Base-by-base conservation (phyloP, 2,888 invertebrate species). In the Drosophila sordidapex region DNA sequence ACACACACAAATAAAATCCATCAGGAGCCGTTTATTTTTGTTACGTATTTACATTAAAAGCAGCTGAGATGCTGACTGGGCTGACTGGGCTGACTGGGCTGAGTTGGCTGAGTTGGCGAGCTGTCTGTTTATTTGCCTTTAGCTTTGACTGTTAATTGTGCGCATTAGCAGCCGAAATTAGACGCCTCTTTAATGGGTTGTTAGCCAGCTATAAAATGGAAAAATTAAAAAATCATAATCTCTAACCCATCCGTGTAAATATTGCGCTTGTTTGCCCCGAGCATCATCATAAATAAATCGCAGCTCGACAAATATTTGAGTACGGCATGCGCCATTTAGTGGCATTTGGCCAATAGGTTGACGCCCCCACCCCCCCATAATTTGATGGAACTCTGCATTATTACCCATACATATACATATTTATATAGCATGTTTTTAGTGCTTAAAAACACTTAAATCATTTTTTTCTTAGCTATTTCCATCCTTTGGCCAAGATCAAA, bases 211-310 rank as follows among this genome's bases (percentile, higher is more conserved):
- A 58, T n/a, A 27, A 58, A 49, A 27, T 21, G 21, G 27, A 48
- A 62, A 25, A 60, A 63, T 13, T n/a, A 0, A 18, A 48, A 60
- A 74, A 63, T 58, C 75, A 74, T 77, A 77, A 79, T 78, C 77
- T 78, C 77, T 78, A 79, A 87, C 81, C 68, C 78, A 74, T 67
- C 72, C 69, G 69, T 68, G 54, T 75, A 89, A 89, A 89, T 79
- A 85, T 79, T 87, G 88, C 90, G 89, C 75, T 87, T 87, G 88
- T 89, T 87, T 89, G 86, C 85, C 61, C 40, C 51, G 27, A 60
- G 70, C 69, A 51, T 74, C 85, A 85, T 85, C 85, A 85, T 85
- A 89, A 85, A 85, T 85, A 85, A 87, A 85, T 89, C 86, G 75
- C 77, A 61, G 52, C 31, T 75, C 51, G 64, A 43, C 70, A 84